Conservation (phyloP, 2,113 vertebrate genomes). For the Ranitomeya variabilis region DNA sequence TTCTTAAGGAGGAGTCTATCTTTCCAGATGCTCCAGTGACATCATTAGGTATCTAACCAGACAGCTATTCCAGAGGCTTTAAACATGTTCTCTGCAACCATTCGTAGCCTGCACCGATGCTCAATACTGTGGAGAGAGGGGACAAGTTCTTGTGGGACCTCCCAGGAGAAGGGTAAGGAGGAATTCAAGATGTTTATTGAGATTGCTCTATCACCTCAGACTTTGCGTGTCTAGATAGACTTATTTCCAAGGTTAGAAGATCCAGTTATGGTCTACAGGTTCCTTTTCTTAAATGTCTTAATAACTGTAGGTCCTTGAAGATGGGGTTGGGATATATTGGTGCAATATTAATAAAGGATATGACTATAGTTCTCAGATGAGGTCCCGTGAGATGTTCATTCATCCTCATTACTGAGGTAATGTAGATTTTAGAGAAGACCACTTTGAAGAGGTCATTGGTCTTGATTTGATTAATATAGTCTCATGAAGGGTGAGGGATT, state of each 20-base stretch:
- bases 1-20: slow-evolving; percentile 4
- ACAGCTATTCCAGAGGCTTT: background rate
- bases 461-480: background rate
- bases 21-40: slow-evolving; percentile 13
- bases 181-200: too few relatives aligned
- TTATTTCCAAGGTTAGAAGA: background rate
- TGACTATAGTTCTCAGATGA: background rate
- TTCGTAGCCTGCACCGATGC: background rate
- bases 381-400: background rate
- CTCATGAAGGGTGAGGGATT: background rate
- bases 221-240: background rate
- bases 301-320: background rate
- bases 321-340: background rate
- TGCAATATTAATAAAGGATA: background rate
- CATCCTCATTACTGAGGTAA: background rate
- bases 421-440: background rate
- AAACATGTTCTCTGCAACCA: background rate
- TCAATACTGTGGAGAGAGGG: background rate
- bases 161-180: slow-evolving; percentile 25
- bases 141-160: background rate
- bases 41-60: slow-evolving; percentile 5
- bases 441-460: background rate
- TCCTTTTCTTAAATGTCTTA: background rate
- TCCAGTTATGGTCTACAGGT: background rate
- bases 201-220: background rate